Evolutionary conservation across 2,113 vertebrate species (phyloP), one percentile per base, ranked within the genome.

Genomic region (Bagarius yarrelli): DNA sequence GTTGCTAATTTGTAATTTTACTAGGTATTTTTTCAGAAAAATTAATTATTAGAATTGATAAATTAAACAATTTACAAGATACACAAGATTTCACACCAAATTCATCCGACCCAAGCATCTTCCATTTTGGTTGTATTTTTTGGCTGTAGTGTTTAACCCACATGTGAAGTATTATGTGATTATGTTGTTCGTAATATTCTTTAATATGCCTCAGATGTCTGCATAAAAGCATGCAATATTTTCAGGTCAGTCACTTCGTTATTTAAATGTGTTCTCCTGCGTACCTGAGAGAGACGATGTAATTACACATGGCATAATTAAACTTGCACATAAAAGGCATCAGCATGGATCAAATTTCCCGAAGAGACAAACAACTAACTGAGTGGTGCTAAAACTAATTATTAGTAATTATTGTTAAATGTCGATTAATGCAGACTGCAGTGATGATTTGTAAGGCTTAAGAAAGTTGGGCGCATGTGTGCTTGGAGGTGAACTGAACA

Each of bases 351-450:
- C 84, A 85, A 74, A 84, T 84, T 79, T 82, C 60, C 55, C 50
- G 85, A 90, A 90, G 89, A 91, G 90, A 88, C 83, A 86, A 89
- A 84, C 83, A 83, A 81, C 82, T 89, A 91, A 90, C 90, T 84
- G 87, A 86, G 76, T 86, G 77, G 83, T 87, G 79, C 86, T 83
- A 25, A 25, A 36, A 66, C 71, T 75, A 81, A 81, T 81, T 81
- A 81, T 89, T 36, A 59, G 67, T 76, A 76, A 76, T 76, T 61
- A 8, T 55, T 60, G 63, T 70, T 76, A 79, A 40, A 60, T 53
- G 40, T n/a, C 36, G 34, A n/a, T 78, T 72, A 78, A 21, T 71
- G 30, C 11, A 57, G 30, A 60, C 47, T 34, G 30, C n/a, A 61
- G 56, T 79, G 70, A 44, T 55, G 69, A 40, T 84, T 85, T 85